Evolutionary conservation across 2,888 invertebrate genomes (phyloP).

Genomic region (Cantharis lateralis): DNA sequence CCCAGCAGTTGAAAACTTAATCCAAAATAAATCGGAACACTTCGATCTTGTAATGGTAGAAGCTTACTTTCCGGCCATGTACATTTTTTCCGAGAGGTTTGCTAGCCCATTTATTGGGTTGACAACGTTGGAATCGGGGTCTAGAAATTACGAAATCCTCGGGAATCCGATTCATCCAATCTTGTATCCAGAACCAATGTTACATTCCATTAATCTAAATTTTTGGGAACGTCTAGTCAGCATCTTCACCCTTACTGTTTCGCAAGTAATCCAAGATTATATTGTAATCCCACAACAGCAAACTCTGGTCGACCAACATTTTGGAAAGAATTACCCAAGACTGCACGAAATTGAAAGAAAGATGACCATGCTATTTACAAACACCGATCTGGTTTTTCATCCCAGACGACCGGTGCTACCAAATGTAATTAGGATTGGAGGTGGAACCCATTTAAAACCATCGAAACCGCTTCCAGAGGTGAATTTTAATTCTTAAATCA

Average conservation of each 20-base stretch:
- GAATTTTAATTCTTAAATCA: background rate
- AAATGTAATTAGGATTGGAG: background rate
- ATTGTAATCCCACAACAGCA: background rate
- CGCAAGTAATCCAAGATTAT: background rate
- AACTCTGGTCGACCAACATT: background rate
- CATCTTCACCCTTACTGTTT: background rate
- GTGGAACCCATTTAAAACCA: background rate
- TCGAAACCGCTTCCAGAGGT: background rate
- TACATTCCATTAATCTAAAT: conserved; percentile 35
- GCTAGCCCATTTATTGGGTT: conserved; percentile 48
- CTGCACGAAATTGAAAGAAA: background rate
- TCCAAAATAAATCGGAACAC: conserved; percentile 40
- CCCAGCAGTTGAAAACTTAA: conserved; percentile 44
- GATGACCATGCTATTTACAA: background rate
- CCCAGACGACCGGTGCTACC: background rate
- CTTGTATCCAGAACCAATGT: conserved; percentile 46
- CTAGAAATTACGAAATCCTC: conserved; percentile 41
- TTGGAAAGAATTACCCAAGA: background rate
- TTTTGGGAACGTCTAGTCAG: conserved; percentile 40
- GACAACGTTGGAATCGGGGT: conserved; percentile 42
- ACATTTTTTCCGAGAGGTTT: conserved; percentile 45
- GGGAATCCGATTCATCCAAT: conserved; percentile 49
- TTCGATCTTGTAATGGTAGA: conserved; percentile 50
- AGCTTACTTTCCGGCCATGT: conserved; percentile 40
- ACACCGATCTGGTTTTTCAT: background rate